phyloP scores from a whole-genome alignment of 2,888 invertebrate genomes.

The Rotaria magnacalcarata region DNA sequence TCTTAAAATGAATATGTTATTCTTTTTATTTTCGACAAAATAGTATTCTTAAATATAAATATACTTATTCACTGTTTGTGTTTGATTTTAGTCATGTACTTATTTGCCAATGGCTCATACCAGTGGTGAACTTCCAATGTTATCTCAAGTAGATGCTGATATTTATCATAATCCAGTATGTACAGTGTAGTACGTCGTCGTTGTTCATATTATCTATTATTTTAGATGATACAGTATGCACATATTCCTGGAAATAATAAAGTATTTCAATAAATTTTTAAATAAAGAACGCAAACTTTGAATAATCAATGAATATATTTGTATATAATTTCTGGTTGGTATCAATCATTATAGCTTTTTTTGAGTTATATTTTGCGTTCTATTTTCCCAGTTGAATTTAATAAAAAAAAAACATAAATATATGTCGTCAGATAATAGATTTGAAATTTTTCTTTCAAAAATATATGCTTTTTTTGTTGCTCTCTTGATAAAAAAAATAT shows the following conservation, averaged over 20 bases:
- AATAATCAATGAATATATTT: too few relatives aligned
- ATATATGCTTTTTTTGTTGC: background rate
- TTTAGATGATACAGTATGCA: background rate
- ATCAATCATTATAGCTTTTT: background rate
- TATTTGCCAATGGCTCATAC: background rate
- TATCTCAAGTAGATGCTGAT: background rate
- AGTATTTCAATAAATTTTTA: background rate
- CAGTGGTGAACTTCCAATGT: background rate
- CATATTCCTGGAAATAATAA: background rate
- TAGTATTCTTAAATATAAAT: too few relatives aligned
- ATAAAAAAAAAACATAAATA: too few relatives aligned
- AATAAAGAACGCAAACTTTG: too few relatives aligned
- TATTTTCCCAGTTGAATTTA: background rate
- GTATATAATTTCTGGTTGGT: background rate
- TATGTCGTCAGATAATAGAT: too few relatives aligned
- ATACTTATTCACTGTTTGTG: too few relatives aligned
- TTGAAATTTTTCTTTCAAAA: too few relatives aligned
- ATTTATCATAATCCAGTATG: background rate
- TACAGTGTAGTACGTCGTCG: too few relatives aligned
- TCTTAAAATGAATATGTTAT: too few relatives aligned
- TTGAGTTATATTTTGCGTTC: background rate
- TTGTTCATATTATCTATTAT: too few relatives aligned
- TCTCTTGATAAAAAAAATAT: background rate
- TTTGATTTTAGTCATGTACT: background rate
- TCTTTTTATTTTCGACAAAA: too few relatives aligned